Base-by-base conservation (phyloP, 2,888 invertebrate species). In the Halocaridina rubra region DNA sequence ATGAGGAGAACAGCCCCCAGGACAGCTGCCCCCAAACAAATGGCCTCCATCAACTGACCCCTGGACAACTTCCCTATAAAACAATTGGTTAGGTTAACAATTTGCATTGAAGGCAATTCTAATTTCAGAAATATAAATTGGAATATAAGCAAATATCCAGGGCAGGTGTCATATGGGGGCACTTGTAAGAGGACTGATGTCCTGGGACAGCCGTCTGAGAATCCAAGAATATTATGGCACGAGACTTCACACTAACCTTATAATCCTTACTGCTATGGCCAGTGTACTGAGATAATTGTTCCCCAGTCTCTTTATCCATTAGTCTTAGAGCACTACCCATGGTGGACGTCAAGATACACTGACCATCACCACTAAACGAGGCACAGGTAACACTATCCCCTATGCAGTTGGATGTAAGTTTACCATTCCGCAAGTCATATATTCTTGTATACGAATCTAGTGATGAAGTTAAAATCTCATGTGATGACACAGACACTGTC, bases 351-450 rank as follows among this genome's bases (percentile, higher is more conserved):
- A 99, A 92, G 86, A 96, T 92, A 90, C 99, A 99, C 90, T 98
- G 98, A 0, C 96, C 96, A 91, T 99, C 99, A 89, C 95, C 94
- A 0, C 98, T 98, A 89, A 98, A 93, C 86, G 93, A 94, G 0
- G 96, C 95, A 90, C 94, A 95, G 0, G 97, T 97, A 1, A 98
- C 93, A 2, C 98, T 93, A 88, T 94, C 94, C 88, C 97, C 97
- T 76, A 98, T 93, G 90, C 94, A 96, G 91, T 99, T 98, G 0
- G 94, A 93, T 80, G 93, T 93, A 90, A 98, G 92, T 90, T 95
- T 94, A 0, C 98, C 98, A 88, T 94, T 94, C 78, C 99, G 92
- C 72, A 99, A 93, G 91, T 99, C 99, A 90, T 99, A 99, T 86
- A 95, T 92, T 16, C 99, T 91, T 13, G 97, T 93, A 89, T 94